A percentile compares a stretch with the other conserved stretches of the same genome.
phyloP scores from a whole-genome alignment of 2,888 invertebrate genomes.

The Marasmarcha lunaedactyla region DNA sequence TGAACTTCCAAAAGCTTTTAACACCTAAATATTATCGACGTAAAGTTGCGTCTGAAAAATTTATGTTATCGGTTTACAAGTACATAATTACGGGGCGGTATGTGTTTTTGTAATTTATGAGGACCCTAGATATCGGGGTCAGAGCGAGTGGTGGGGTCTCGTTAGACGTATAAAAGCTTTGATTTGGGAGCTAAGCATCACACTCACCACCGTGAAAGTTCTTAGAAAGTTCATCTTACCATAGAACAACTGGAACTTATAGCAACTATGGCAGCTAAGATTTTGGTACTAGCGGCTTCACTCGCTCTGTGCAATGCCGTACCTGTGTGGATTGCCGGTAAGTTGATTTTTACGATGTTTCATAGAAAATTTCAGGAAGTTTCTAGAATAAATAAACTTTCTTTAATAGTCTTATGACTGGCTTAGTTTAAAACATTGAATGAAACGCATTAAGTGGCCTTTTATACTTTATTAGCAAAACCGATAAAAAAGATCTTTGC shows the following conservation, averaged over 20 bases:
- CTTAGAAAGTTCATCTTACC: slow-evolving; percentile 20
- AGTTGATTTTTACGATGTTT: too few species aligned
- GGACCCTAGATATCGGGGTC: slow-evolving; percentile 46
- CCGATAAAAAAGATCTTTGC: too few species aligned
- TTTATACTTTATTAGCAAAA: too few species aligned
- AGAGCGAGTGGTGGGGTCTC: slow-evolving; percentile 40
- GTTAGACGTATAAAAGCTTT: slow-evolving; percentile 50
- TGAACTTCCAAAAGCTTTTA: too few species aligned
- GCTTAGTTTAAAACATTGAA: too few species aligned
- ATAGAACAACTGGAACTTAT: slow-evolving; percentile 13
- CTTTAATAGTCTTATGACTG: too few species aligned
- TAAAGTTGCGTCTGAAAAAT: slow-evolving; percentile 20
- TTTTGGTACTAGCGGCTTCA: slow-evolving; percentile 31
- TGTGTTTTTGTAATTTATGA: slow-evolving; percentile 36
- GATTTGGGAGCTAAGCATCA: slow-evolving; percentile 18
- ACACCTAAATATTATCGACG: neutral
- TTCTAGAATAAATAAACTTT: too few species aligned
- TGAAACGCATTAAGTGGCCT: too few species aligned
- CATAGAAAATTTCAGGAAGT: too few species aligned
- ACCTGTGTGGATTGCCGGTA: slow-evolving; percentile 38
- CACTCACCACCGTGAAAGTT: slow-evolving; percentile 27
- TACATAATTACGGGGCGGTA: slow-evolving; percentile 46
- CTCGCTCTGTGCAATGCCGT: slow-evolving; percentile 33
- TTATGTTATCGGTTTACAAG: slow-evolving; percentile 36
- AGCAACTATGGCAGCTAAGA: slow-evolving; percentile 38